phyloP scores from a whole-genome alignment of 1,140 invertebrate genomes.

The Drosophila rufa region DNA sequence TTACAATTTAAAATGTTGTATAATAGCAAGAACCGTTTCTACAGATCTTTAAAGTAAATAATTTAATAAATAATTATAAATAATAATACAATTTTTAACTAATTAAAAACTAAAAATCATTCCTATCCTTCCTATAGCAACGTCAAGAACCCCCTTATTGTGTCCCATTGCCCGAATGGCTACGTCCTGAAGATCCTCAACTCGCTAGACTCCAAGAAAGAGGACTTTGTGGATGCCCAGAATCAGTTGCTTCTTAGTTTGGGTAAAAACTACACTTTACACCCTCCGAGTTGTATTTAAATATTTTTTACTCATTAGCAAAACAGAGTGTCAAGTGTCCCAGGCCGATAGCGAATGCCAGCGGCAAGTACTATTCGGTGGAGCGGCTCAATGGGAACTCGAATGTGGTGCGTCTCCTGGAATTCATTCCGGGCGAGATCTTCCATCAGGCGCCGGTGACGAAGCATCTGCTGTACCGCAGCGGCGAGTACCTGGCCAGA shows the following conservation, averaged over 20 bases:
- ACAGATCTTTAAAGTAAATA: neutral
- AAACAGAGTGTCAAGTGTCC: conserved; percentile 88
- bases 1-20: too few relatives aligned
- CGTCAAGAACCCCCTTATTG: conserved; percentile 87
- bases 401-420: conserved; percentile 90
- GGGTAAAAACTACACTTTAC: conserved; percentile 84
- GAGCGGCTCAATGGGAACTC: conserved; percentile 86
- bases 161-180: conserved; percentile 86
- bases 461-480: conserved; percentile 88
- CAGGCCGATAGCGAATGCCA: conserved; percentile 88
- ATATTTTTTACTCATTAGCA: conserved; percentile 73
- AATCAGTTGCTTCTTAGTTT: conserved; percentile 89
- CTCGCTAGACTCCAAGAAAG: conserved; percentile 90
- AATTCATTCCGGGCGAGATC: conserved; percentile 90
- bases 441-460: conserved; percentile 87
- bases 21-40: too few relatives aligned
- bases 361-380: conserved; percentile 88
- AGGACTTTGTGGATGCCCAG: conserved; percentile 89
- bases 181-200: conserved; percentile 94
- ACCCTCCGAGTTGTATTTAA: neutral
- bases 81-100: neutral
- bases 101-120: neutral
- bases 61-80: neutral
- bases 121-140: conserved; percentile 71
- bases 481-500: conserved; percentile 89